These are phyloP conservation scores for Alectura lathami DNA, from an alignment of 2,113 vertebrate species.

Conservation along the genomic window DNA sequence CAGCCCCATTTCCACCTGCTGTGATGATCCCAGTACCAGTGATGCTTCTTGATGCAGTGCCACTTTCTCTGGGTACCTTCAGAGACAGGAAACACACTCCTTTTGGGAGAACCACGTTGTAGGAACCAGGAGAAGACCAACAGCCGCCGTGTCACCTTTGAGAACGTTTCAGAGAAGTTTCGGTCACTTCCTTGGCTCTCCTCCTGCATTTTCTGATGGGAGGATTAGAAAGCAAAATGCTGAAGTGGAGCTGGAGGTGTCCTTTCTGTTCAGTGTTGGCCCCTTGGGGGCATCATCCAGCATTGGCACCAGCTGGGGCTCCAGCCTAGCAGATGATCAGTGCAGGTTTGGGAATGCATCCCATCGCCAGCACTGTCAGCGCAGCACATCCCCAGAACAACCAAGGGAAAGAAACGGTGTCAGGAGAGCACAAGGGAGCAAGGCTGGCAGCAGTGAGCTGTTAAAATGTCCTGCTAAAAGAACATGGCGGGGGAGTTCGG, in stretches of 20 bases:
- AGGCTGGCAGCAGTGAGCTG: not conserved
- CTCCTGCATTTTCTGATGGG: not conserved
- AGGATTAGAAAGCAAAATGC: not conserved
- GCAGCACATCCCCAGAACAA: not conserved
- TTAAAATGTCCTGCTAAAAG: no score
- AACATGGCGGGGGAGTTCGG: rapidly evolving
- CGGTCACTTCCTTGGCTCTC: not conserved
- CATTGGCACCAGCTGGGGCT: not conserved
- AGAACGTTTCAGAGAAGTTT: not conserved
- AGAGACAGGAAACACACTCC: not conserved
- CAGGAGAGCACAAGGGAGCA: not conserved
- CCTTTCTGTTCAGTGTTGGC: not conserved
- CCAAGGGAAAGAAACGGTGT: not conserved
- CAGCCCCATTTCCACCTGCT: not conserved
- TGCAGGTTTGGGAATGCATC: not conserved
- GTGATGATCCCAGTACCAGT: not conserved
- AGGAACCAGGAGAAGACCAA: not conserved
- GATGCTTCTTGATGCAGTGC: not conserved
- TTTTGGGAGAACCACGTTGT: not conserved
- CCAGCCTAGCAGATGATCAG: not conserved
- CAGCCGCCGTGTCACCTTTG: not conserved
- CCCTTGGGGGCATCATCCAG: not conserved
- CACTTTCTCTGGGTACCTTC: not conserved
- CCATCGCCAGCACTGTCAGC: not conserved
- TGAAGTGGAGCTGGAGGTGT: not conserved